phyloP scores from a whole-genome alignment of 2,888 invertebrate species.

The Enchytraeus crypticus region DNA sequence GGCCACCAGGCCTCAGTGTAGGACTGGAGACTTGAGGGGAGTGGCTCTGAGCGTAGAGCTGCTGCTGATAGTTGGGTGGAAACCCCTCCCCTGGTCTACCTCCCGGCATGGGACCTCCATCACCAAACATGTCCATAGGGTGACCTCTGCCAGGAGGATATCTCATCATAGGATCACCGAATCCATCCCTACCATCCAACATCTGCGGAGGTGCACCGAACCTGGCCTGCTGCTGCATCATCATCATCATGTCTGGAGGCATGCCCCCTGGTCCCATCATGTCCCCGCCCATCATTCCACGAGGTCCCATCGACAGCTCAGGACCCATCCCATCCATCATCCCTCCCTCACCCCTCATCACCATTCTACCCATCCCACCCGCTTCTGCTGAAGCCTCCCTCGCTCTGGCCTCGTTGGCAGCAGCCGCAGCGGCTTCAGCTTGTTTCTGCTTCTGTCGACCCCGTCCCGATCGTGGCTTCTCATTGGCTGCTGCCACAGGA shows the following conservation, averaged over 20 bases:
- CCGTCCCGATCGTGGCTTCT: background rate
- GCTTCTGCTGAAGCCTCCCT: constrained; percentile 7
- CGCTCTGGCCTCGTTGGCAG: background rate
- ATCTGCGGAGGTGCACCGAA: too few relatives aligned
- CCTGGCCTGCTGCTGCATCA: too few relatives aligned
- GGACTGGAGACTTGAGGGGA: background rate
- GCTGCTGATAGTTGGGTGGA: background rate
- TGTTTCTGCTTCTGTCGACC: background rate
- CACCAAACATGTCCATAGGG: background rate
- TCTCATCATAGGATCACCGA: too few relatives aligned
- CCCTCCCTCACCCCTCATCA: background rate
- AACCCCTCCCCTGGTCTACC: background rate
- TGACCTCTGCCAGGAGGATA: background rate
- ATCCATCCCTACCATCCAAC: background rate
- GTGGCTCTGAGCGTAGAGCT: background rate
- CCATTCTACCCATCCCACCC: background rate
- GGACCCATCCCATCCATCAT: background rate
- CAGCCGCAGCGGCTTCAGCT: background rate
- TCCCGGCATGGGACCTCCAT: background rate
- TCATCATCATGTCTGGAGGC: background rate
- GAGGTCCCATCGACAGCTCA: background rate
- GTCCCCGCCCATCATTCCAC: background rate
- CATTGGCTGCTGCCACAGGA: background rate
- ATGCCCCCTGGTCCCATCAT: background rate
- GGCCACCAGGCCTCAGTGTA: background rate